These are phyloP conservation scores for Otus sunia DNA, from an alignment of 2,113 vertebrate genomes.

Conservation along the genomic window DNA sequence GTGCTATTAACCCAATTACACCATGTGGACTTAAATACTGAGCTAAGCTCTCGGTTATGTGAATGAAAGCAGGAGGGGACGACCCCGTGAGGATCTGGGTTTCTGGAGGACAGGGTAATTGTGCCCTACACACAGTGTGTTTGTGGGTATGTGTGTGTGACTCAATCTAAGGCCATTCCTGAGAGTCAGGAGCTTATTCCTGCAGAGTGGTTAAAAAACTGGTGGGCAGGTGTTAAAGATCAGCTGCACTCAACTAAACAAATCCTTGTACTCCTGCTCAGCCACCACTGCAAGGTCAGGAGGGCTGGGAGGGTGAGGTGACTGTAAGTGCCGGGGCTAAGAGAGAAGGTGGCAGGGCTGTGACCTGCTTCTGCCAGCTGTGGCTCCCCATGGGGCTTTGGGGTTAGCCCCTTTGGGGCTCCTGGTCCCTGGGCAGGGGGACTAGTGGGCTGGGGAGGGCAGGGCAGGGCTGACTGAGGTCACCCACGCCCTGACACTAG, in stretches of 20 bases:
- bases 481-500: accelerated
- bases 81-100: not conserved
- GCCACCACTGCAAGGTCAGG: not conserved
- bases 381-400: too few species aligned
- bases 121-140: not conserved
- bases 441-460: not conserved
- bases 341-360: not conserved
- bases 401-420: not conserved
- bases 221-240: not conserved
- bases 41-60: not conserved
- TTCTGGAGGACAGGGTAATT: not conserved
- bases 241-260: not conserved
- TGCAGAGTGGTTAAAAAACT: not conserved
- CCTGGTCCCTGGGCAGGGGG: not conserved
- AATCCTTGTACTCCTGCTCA: not conserved
- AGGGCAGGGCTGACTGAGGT: not conserved
- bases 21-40: not conserved
- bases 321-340: not conserved
- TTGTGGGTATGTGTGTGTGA: not conserved
- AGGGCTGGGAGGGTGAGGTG: not conserved
- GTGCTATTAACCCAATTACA: not conserved
- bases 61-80: not conserved
- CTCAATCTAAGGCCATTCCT: not conserved
- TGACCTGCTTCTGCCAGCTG: accelerated
- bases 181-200: not conserved